phyloP scores from a whole-genome alignment of 2,888 invertebrate species.

The Lymantria monacha region DNA sequence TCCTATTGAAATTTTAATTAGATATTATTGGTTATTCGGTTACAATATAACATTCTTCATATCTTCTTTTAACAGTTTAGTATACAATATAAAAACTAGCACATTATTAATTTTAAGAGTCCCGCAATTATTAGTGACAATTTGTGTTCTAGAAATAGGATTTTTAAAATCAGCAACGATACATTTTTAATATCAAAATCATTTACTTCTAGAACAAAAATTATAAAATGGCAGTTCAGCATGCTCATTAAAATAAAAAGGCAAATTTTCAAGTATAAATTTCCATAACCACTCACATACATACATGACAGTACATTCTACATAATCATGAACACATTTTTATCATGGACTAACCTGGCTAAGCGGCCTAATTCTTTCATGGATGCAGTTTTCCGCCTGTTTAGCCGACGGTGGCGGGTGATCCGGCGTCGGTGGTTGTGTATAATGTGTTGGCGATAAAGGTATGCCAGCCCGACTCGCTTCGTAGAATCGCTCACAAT shows the following conservation, averaged over 20 bases:
- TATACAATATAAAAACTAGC: too few species aligned
- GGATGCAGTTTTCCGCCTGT: slow-evolving; percentile 94
- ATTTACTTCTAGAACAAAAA: not conserved
- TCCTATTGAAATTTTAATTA: too few species aligned
- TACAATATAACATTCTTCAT: too few species aligned
- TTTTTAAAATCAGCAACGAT: not conserved
- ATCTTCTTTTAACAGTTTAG: too few species aligned
- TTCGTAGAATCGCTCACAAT: slow-evolving; percentile 70
- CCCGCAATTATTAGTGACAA: not conserved
- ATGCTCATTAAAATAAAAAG: not conserved
- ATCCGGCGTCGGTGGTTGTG: slow-evolving; percentile 96
- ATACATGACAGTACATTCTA: not conserved
- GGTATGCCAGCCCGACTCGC: slow-evolving; percentile 82
- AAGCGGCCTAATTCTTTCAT: slow-evolving; percentile 93
- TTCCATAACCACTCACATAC: slow-evolving; percentile 15
- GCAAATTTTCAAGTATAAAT: not conserved
- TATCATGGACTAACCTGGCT: slow-evolving; percentile 90
- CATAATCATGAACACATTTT: slow-evolving; percentile 10
- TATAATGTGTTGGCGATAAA: slow-evolving; percentile 93
- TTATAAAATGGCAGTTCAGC: not conserved
- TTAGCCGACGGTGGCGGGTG: slow-evolving; percentile 96
- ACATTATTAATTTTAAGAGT: too few species aligned
- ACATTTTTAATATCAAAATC: not conserved
- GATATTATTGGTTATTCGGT: too few species aligned
- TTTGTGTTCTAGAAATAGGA: not conserved